Evolutionary conservation across 1,140 invertebrate genomes (phyloP), one percentile per base, ranked within the genome.

Genomic region (Hormaphis cornu): DNA sequence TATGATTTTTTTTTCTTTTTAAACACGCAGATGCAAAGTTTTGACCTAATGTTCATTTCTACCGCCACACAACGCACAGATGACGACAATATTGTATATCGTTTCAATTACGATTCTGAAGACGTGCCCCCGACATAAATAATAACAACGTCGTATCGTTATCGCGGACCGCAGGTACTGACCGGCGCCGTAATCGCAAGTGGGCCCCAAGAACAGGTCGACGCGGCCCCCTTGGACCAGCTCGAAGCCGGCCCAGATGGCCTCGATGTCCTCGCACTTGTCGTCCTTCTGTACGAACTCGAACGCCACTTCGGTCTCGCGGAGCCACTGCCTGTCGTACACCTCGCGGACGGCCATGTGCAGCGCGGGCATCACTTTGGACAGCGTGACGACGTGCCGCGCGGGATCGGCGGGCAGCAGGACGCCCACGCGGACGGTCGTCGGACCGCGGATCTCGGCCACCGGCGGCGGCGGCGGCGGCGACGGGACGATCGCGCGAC

Each of bases 141-240:
- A n/a, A n/a, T n/a, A n/a, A n/a, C n/a, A n/a, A n/a, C n/a, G n/a
- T n/a, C n/a, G n/a, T n/a, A n/a, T n/a, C n/a, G n/a, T n/a, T n/a
- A n/a, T n/a, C n/a, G n/a, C n/a, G n/a, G n/a, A n/a, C n/a, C n/a
- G n/a, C n/a, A n/a, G n/a, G n/a, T 12, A 79, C 84, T 83, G 80
- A 90, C 88, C 87, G 40, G 88, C 76, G 26, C 86, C 83, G 77
- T 87, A 89, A 74, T 90, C 88, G 73, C 87, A 90, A 1, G 84
- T 82, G 1, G 87, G 87, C 12, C 88, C 88, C 61, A 90, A 84
- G 70, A 89, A 85, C 1, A 89, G 81, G 73, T 89, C 86, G 0
- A 86, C 83, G 20, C 42, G 40, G 3, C 61, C 61, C 44, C 35
- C 42, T 76, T 75, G 71, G 73, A 85, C 85, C 8, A 84, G 84